Evolutionary conservation across 30 jellyfish, hydroid and myxozoan species (phyloP), one percentile per base, ranked within the genome.

Genomic region (Cassiopea xamachana): DNA sequence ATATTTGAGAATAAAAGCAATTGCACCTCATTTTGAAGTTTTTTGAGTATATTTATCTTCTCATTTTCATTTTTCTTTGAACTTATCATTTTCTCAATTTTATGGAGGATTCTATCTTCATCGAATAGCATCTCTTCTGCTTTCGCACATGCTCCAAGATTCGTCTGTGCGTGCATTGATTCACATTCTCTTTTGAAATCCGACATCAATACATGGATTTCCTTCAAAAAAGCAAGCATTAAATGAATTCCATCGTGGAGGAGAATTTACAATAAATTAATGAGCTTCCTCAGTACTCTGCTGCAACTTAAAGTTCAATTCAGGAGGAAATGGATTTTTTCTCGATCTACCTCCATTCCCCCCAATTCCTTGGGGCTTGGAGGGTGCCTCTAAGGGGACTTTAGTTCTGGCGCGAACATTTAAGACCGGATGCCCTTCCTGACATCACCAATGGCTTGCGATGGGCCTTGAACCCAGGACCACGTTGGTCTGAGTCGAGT

Each of bases 1-100:
- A 27, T 27, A 27, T 27, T 27, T 27, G 39, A 27, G 39, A 27
- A 27, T 27, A 27, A 27, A 27, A 27, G 39, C 39, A 27, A 27
- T 27, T 27, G 39, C 79, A 88, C 95, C 95, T 88, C 95, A 46
- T 47, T 43, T 46, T 88, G 95, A 51, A 79, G 61, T 58, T 88
- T 79, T 69, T 68, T 62, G 72, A 88, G 60, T 17, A 60, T 73
- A 10, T 19, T 18, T 48, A 69, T 88, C 62, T 47, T 58, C 10
- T 59, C 72, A 39, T 79, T 51, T 58, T 88, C 87, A 59, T 79
- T 71, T 69, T 79, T 61, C 27, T 80, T 88, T 1, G 90, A 45
- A 50, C 44, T 39, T 1, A 88, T 77, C 82, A 79, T 19, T 64
- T 27, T 45, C 39, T 48, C 60, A 45, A 88, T 88, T 69, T 88